Evolutionary conservation across 2,113 vertebrate species (phyloP).

Genomic region (Ailuropoda melanoleuca): DNA sequence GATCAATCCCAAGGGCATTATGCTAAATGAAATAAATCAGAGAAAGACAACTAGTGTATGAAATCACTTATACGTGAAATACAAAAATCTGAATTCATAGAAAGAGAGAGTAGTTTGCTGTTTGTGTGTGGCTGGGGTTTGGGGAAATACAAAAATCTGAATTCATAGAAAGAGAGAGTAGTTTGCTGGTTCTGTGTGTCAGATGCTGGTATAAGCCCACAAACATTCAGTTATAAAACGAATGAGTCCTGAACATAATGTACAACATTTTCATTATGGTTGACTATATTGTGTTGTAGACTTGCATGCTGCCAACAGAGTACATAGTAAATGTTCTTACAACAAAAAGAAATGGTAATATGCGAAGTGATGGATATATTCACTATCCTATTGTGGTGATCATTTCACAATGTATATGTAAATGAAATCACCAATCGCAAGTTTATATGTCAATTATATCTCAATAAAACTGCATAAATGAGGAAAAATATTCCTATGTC

Average conservation of each 20-base stretch:
- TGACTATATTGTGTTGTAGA: neutral
- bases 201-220: neutral
- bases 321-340: neutral
- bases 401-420: neutral
- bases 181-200: neutral
- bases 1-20: neutral
- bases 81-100: neutral
- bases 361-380: neutral
- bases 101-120: neutral
- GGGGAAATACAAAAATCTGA: neutral
- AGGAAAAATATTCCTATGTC: neutral
- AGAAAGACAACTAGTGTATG: neutral
- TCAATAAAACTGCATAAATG: neutral
- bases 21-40: neutral
- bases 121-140: neutral
- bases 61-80: neutral
- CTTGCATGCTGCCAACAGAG: neutral
- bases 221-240: neutral
- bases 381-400: neutral
- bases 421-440: neutral
- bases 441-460: neutral
- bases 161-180: neutral
- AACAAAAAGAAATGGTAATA: neutral
- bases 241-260: neutral
- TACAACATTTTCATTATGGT: neutral